phyloP scores from a whole-genome alignment of 2,113 vertebrate genomes.

The Mirounga angustirostris region DNA sequence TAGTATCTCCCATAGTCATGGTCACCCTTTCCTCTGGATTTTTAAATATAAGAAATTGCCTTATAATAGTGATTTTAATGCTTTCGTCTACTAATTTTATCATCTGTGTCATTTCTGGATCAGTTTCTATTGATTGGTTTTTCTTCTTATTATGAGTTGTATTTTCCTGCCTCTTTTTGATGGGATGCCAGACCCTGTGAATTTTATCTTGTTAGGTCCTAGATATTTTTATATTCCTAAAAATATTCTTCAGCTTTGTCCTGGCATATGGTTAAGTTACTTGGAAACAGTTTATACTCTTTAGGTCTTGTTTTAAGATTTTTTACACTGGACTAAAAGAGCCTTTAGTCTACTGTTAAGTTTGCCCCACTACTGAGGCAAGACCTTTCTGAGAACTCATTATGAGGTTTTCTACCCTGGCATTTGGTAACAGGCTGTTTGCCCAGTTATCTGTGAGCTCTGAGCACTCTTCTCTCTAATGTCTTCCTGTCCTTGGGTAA shows the following conservation, averaged over 20 bases:
- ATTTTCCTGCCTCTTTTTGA: not conserved
- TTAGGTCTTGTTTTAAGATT: not conserved
- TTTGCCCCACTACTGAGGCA: not conserved
- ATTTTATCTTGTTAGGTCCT: not conserved
- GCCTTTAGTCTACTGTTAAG: not conserved
- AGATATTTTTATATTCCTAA: not conserved
- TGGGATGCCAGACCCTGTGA: not conserved
- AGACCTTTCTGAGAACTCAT: not conserved
- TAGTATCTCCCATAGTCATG: not conserved
- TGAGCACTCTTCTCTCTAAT: not conserved
- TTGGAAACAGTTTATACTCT: not conserved
- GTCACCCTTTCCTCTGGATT: not conserved
- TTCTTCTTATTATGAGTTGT: not conserved
- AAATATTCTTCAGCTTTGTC: not conserved
- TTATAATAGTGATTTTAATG: not conserved
- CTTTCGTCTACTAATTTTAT: not conserved
- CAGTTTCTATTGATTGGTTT: not conserved
- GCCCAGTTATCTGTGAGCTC: not conserved
- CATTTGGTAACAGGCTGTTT: not conserved
- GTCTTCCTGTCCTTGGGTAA: not conserved
- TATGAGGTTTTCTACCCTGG: not conserved
- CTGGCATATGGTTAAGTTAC: not conserved
- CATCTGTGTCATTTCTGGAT: not conserved
- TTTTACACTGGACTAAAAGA: not conserved
- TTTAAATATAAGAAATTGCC: not conserved